Evolutionary conservation across 2,888 invertebrate species (phyloP).

Genomic region (Limnephilus marmoratus): DNA sequence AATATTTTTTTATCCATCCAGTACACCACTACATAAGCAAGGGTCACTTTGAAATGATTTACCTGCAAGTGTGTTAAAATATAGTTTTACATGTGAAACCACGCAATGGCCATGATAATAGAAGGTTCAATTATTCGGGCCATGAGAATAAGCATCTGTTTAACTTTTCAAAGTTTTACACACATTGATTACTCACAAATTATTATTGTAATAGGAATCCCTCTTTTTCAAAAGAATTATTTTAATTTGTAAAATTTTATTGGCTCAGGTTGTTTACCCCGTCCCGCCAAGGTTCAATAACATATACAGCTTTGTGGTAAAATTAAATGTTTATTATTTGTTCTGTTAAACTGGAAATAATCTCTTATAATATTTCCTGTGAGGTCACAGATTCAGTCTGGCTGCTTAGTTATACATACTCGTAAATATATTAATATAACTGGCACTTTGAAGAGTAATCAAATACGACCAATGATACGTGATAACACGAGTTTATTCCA

Average conservation of each 20-base stretch:
- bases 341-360: not conserved
- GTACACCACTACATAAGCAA: too few relatives aligned
- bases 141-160: not conserved
- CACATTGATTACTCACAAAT: not conserved
- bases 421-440: not conserved
- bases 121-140: conserved; percentile 21
- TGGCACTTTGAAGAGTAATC: not conserved
- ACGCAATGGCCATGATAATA: conserved; percentile 32
- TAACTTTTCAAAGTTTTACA: not conserved
- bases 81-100: conserved; percentile 14
- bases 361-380: not conserved
- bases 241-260: not conserved
- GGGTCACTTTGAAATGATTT: too few relatives aligned
- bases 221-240: not conserved
- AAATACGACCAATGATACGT: not conserved
- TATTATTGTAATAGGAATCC: not conserved
- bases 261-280: not conserved
- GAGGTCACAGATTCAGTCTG: not conserved
- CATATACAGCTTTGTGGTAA: not conserved
- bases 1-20: too few relatives aligned
- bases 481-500: not conserved
- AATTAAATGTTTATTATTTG: not conserved
- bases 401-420: not conserved
- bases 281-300: not conserved
- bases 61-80: not conserved